Evolutionary conservation across 2,888 invertebrate genomes (phyloP), one percentile per base, ranked within the genome.

Genomic region (Pseudoips prasinana): DNA sequence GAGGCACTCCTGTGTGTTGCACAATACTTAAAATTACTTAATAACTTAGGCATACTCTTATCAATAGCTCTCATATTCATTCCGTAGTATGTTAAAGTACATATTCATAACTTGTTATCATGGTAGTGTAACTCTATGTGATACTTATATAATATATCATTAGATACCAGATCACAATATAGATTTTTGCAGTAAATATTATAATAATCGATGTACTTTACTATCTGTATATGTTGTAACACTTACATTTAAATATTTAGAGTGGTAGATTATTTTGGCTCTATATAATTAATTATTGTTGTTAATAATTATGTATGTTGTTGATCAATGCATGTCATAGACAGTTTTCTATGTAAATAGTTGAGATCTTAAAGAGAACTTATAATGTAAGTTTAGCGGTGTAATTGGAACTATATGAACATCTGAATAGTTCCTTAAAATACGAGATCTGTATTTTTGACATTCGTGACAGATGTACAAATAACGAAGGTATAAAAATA

Each of bases 1-100:
- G 48, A 47, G 58, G 62, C 54, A 58, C 58, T 51, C 44, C 57
- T 52, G 64, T 70, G 70, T 69, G 60, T 61, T 76, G 79, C 84
- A 80, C 81, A 77, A 79, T 78, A 84, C 83, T 83, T 84, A 83
- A 65, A 64, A 59, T 58, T 78, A 82, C 75, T 81, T 79, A 81
- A 80, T 66, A 51, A 66, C 41, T 56, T 71, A 65, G 63, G 51
- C 62, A 53, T 68, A 62, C 51, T 62, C 55, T 18, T 63, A 67
- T 61, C 59, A 59, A 59, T 56, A 58, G 48, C 58, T 53, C 39
- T 46, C 30, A 19, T 53, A 36, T 47, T 49, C 41, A 43, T 56
- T 57, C 47, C 34, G 57, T 56, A 56, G 57, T 57, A 50, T 45
- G 50, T 41, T 46, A 39, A 55, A 49, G 24, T 38, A 44, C 47